Percentiles rank a stretch among this genome's conserved stretches.
These are phyloP conservation scores for Bombus impatiens DNA, from an alignment of 1,140 invertebrate genomes.

Conservation along the genomic window DNA sequence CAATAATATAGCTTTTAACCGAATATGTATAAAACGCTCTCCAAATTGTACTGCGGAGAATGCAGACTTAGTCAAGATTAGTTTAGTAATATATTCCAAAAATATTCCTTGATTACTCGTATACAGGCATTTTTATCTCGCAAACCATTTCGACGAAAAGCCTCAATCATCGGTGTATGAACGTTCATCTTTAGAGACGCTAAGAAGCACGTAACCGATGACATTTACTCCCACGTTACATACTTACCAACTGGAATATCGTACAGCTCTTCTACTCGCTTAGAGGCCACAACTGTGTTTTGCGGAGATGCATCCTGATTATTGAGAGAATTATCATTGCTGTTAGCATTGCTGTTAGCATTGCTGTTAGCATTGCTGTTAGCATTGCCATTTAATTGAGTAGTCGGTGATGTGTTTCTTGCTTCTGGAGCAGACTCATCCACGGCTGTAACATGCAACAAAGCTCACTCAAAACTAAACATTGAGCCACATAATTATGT, in stretches of 20 bases:
- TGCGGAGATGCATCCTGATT: conserved; percentile 79
- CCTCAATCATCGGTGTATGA: neutral
- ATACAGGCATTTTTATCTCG: neutral
- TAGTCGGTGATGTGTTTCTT: conserved; percentile 77
- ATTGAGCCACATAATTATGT: conserved; percentile 39
- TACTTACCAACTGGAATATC: conserved; percentile 92
- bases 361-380: conserved; percentile 81
- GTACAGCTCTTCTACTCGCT: conserved; percentile 89
- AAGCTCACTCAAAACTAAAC: conserved; percentile 76
- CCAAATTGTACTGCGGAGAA: neutral
- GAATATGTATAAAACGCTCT: neutral
- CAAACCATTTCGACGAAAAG: neutral
- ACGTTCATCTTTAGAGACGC: neutral
- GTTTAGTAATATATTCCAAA: neutral
- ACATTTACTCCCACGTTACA: conserved; percentile 45
- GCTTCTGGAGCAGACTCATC: conserved; percentile 69
- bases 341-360: conserved; percentile 80
- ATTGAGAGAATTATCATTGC: conserved; percentile 82
- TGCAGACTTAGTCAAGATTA: conserved; percentile 4
- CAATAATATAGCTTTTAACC: neutral
- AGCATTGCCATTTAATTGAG: conserved; percentile 80
- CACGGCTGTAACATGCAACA: conserved; percentile 78
- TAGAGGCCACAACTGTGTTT: conserved; percentile 76
- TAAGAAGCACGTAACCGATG: neutral
- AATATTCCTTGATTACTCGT: neutral